Conservation (phyloP, 2,113 vertebrate genomes). For the Henicopernis longicauda region DNA sequence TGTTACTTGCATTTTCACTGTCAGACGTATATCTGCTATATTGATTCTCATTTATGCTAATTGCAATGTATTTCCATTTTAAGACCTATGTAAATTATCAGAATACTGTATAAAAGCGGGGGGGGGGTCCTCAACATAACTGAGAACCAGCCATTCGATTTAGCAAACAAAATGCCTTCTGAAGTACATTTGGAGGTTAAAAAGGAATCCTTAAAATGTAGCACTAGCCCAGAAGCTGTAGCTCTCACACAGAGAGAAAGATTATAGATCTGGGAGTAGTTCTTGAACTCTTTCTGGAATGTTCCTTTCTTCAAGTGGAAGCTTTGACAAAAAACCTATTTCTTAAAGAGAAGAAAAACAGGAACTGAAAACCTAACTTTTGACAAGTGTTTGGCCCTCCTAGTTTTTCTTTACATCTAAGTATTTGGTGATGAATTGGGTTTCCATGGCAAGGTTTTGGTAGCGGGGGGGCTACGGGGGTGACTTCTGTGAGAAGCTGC, state of each 20-base stretch:
- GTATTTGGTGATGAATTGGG: neutral
- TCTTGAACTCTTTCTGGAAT: neutral
- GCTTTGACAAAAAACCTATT: neutral
- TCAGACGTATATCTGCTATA: neutral
- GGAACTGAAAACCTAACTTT: neutral
- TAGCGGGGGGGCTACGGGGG: neutral
- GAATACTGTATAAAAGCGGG: neutral
- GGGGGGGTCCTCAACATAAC: neutral
- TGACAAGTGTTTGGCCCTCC: neutral
- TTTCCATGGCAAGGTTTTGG: neutral
- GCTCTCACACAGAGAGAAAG: neutral
- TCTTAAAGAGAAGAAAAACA: neutral
- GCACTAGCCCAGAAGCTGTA: neutral
- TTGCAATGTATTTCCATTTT: neutral
- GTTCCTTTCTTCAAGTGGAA: neutral
- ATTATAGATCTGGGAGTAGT: neutral
- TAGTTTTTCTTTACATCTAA: neutral
- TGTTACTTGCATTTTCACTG: neutral
- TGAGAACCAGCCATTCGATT: neutral
- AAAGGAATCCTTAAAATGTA: neutral
- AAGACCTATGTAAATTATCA: neutral
- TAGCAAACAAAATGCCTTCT: neutral
- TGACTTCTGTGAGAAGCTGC: neutral
- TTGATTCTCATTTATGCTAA: neutral
- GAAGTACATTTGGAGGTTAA: neutral